A percentile compares a stretch with the other conserved stretches of the same genome.
These are phyloP conservation scores for Pavo muticus DNA, from an alignment of 2,113 vertebrate species.

Conservation along the genomic window DNA sequence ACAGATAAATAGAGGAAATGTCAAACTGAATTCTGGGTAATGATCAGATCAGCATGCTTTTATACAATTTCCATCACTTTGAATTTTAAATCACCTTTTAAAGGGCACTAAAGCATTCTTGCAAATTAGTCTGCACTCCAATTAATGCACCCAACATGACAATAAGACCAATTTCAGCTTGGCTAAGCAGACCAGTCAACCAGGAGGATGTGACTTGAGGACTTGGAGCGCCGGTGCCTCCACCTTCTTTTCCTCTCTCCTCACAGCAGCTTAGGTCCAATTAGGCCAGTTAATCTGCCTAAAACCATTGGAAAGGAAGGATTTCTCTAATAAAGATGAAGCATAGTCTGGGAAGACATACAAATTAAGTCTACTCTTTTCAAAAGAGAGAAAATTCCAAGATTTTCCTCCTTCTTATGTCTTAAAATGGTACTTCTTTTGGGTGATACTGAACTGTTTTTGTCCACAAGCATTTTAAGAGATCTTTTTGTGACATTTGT, in stretches of 20 bases:
- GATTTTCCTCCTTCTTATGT: conserved; percentile 34
- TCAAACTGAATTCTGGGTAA: conserved; percentile 85
- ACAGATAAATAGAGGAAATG: conserved; percentile 78
- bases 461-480: conserved; percentile 41
- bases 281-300: conserved; percentile 83
- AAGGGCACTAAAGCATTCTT: conserved; percentile 94
- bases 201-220: conserved; percentile 90
- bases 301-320: conserved; percentile 78
- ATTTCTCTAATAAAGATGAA: conserved; percentile 75
- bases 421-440: conserved; percentile 34
- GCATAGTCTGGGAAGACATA: conserved; percentile 54
- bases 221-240: conserved; percentile 81
- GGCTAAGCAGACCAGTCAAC: conserved; percentile 92
- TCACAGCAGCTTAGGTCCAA: conserved; percentile 82
- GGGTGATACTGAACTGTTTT: background rate
- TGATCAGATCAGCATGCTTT: conserved; percentile 92
- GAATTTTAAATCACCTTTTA: conserved; percentile 98
- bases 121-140: conserved; percentile 96
- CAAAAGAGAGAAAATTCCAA: conserved; percentile 56
- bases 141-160: conserved; percentile 96
- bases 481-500: conserved; percentile 46
- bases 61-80: conserved; percentile 94
- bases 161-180: conserved; percentile 91
- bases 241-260: conserved; percentile 74
- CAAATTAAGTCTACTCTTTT: conserved; percentile 62